Conservation (phyloP, 2,888 invertebrate species). For the Malacosoma neustria region DNA sequence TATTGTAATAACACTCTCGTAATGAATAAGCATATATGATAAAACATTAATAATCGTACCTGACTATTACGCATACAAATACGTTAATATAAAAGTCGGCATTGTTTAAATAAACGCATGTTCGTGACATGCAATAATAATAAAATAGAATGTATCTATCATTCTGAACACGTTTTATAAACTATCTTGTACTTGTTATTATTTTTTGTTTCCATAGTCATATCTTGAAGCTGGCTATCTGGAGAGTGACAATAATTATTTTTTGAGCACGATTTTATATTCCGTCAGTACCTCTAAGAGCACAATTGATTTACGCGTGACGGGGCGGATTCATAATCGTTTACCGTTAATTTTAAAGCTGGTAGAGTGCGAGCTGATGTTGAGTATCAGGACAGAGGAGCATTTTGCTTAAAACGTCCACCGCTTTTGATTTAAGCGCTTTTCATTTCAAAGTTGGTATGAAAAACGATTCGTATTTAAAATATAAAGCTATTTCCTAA, state of each 20-base stretch:
- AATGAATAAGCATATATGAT: no score
- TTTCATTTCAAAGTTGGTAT: slow-evolving; percentile 18
- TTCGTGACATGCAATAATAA: slow-evolving; percentile 45
- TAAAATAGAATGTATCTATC: slow-evolving; percentile 29
- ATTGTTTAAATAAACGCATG: slow-evolving; percentile 9
- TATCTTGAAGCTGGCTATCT: neutral
- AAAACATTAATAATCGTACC: neutral
- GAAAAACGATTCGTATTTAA: neutral
- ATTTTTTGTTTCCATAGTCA: slow-evolving; percentile 24
- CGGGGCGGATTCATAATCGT: slow-evolving; percentile 28
- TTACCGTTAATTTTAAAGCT: slow-evolving; percentile 34
- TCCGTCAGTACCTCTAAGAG: neutral
- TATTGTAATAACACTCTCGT: no score
- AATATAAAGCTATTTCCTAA: neutral
- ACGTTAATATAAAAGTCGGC: neutral
- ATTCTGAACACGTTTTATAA: slow-evolving; percentile 44
- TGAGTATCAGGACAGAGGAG: slow-evolving; percentile 23
- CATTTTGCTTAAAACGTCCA: slow-evolving; percentile 22
- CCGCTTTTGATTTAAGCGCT: slow-evolving; percentile 31
- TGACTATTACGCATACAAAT: neutral
- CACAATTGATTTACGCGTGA: slow-evolving; percentile 28
- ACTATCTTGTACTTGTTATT: slow-evolving; percentile 28
- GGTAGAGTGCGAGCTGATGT: slow-evolving; percentile 18
- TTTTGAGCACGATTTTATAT: neutral
- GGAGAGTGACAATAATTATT: neutral